Evolutionary conservation across 2,888 invertebrate species (phyloP), one percentile per base, ranked within the genome.

Genomic region (Drosophila incognita): DNA sequence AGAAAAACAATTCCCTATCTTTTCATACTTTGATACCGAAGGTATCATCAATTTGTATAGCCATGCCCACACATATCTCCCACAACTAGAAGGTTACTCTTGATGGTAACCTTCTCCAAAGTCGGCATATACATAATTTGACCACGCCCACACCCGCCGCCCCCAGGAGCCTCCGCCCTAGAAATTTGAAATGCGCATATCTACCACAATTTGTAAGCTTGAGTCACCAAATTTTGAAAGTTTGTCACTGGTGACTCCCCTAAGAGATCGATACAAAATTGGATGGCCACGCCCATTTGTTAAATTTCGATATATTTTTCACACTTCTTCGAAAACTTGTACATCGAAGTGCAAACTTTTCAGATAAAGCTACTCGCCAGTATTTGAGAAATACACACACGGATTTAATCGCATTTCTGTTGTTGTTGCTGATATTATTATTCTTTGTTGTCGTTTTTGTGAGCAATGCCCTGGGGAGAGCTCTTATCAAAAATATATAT

Each of bases 401-500:
- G 7, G 24, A 51, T 59, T 65, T 70, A 76, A 76, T 76, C 73
- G 57, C 56, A 40, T 58, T 62, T 36, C n/a, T 49, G 21, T 7
- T 63, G 35, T 38, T 52, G 15, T 63, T 53, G 10, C 24, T 49
- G 2, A 18, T 24, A 15, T 52, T 21, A n/a, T 56, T 69, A 8
- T 24, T 15, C 46, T 15, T 46, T 46, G 46, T 46, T 57, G 35
- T 59, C 56, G 27, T 24, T 71, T 13, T 65, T 58, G 46, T 70
- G 53, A 49, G 60, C 68, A 51, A 66, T 77, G 76, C 62, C 66
- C 76, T n/a, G 46, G 18, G 7, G n/a, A 63, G 27, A 49, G 36
- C 52, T 52, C 72, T 76, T 76, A 78, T 80, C 77, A 80, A 67
- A 38, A 29, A 63, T 48, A 15, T 29, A 5, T 31, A 60, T 54